Conservation (phyloP, 2,797 vertebrate genomes). For the Sphaeramia orbicularis region DNA sequence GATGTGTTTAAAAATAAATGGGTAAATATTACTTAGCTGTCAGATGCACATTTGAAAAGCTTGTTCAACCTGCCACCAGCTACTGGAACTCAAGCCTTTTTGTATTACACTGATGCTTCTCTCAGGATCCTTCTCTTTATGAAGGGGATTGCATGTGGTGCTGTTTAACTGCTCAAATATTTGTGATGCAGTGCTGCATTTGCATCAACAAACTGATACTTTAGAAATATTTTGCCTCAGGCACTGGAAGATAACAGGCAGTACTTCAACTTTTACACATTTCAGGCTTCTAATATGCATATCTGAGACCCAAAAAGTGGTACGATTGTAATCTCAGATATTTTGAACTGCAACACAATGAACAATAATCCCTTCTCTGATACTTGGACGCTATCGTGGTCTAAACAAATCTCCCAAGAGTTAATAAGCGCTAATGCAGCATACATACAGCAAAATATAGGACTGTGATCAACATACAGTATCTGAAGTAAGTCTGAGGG, state of each 20-base stretch:
- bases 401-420: neutral
- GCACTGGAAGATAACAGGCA: neutral
- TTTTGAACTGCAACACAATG: neutral
- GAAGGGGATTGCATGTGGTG: constrained; percentile 16
- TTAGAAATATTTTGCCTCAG: constrained; percentile 16
- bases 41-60: constrained; percentile 42
- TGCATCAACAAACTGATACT: constrained; percentile 12
- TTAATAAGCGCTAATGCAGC: neutral
- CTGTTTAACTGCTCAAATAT: constrained; percentile 21
- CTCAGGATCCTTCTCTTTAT: neutral
- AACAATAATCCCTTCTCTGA: no score
- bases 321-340: neutral
- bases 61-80: constrained; percentile 23
- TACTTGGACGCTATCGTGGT: no score
- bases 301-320: neutral
- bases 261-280: constrained; percentile 7
- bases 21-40: constrained; percentile 54
- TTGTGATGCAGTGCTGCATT: constrained; percentile 5
- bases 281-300: neutral
- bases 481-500: constrained; percentile 29
- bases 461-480: neutral
- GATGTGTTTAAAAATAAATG: constrained; percentile 56
- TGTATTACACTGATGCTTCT: constrained; percentile 17
- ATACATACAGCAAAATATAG: neutral
- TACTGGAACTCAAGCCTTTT: constrained; percentile 12